phyloP scores from a whole-genome alignment of 30 jellyfish, hydroid and myxozoan species.

The Haliclystus octoradiatus region DNA sequence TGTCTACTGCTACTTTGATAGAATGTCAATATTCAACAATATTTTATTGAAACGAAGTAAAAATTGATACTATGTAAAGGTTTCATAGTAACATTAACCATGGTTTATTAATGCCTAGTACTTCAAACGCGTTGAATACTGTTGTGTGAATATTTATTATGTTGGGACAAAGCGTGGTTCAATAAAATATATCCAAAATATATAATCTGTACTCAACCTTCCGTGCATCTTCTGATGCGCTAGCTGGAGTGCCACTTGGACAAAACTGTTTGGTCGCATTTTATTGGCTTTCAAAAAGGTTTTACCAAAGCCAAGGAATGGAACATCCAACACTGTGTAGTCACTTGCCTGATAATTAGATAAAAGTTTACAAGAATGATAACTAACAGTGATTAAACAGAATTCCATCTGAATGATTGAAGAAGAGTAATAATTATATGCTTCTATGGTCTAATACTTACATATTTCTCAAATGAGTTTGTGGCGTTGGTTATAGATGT shows the following conservation, averaged over 20 bases:
- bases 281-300: slow-evolving; percentile 34
- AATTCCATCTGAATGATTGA: background rate
- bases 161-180: too few species aligned
- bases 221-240: slow-evolving; percentile 53
- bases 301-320: slow-evolving; percentile 40
- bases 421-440: background rate
- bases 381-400: background rate
- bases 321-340: slow-evolving; percentile 19
- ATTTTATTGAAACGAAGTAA: too few species aligned
- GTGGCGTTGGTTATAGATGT: slow-evolving; percentile 27
- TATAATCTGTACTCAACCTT: slow-evolving; percentile 20
- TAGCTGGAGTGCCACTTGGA: slow-evolving; percentile 80
- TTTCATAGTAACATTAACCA: too few species aligned
- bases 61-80: too few species aligned
- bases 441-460: background rate
- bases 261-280: slow-evolving; percentile 57
- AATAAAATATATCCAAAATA: background rate
- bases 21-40: too few species aligned
- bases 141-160: too few species aligned
- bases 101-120: too few species aligned
- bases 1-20: too few species aligned
- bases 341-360: slow-evolving; percentile 14
- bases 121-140: too few species aligned
- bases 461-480: slow-evolving; percentile 27
- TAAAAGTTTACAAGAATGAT: background rate